These are phyloP conservation scores for Sesia apiformis DNA, from an alignment of 2,888 invertebrate species.

Conservation along the genomic window DNA sequence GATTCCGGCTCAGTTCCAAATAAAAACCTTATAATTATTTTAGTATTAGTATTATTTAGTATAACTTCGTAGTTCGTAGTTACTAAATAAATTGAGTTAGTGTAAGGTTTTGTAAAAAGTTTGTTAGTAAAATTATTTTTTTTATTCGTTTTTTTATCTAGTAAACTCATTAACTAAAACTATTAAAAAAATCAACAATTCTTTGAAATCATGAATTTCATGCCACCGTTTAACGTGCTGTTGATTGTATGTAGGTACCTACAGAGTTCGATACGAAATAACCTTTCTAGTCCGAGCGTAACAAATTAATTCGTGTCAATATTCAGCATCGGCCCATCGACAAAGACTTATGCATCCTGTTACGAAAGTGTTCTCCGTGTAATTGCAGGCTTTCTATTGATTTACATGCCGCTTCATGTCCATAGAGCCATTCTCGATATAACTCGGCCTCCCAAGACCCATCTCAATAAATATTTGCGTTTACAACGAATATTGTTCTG, in stretches of 20 bases:
- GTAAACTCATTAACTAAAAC: too few species aligned
- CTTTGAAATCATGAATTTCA: too few species aligned
- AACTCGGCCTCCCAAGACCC: not conserved
- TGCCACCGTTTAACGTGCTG: not conserved
- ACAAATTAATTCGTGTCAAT: constrained; percentile 32
- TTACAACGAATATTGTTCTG: not conserved
- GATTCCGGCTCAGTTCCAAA: too few species aligned
- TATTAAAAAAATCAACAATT: too few species aligned
- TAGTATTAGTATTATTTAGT: too few species aligned
- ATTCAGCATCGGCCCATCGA: constrained; percentile 14
- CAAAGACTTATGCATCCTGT: constrained; percentile 25
- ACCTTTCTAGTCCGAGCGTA: constrained; percentile 14
- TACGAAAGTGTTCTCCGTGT: constrained; percentile 28
- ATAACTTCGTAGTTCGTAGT: too few species aligned
- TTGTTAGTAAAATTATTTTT: too few species aligned
- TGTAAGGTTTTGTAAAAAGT: too few species aligned
- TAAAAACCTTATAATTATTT: too few species aligned
- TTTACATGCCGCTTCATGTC: constrained; percentile 26
- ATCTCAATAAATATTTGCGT: not conserved
- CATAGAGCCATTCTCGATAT: not conserved
- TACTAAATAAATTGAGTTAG: too few species aligned
- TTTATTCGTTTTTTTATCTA: too few species aligned
- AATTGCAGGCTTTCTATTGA: constrained; percentile 44
- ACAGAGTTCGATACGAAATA: constrained; percentile 5
- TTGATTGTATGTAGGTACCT: not conserved